A percentile compares a stretch with the other conserved stretches of the same genome.
These are phyloP conservation scores for Haliclystus octoradiatus DNA, from an alignment of 30 jellyfish, hydroid and myxozoan genomes.

Conservation along the genomic window DNA sequence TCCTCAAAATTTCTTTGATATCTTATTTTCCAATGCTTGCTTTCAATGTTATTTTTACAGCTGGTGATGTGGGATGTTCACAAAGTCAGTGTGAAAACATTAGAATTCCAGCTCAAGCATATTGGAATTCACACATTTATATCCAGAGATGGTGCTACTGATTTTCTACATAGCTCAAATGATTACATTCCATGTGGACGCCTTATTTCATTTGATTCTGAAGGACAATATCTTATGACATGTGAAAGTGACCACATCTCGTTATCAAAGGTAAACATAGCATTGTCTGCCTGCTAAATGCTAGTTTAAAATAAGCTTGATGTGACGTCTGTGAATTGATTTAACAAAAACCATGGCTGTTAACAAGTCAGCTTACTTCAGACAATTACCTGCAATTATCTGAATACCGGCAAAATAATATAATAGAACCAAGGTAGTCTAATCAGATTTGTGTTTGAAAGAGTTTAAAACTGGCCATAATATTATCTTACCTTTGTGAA, in stretches of 20 bases:
- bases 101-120: constrained; percentile 47
- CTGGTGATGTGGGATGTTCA: constrained; percentile 81
- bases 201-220: constrained; percentile 68
- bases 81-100: constrained; percentile 72
- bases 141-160: constrained; percentile 9
- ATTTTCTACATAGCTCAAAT: not conserved
- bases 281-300: not conserved
- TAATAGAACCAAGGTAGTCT: too few relatives aligned
- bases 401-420: too few relatives aligned
- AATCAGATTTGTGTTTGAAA: too few relatives aligned
- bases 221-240: constrained; percentile 68
- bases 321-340: not conserved
- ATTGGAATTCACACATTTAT: constrained; percentile 44
- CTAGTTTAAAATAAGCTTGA: not conserved
- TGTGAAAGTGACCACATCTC: constrained; percentile 56
- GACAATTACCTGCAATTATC: too few relatives aligned
- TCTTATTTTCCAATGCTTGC: too few relatives aligned
- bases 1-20: not conserved
- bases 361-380: too few relatives aligned
- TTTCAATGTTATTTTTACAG: constrained; percentile 17
- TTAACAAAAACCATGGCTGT: too few relatives aligned
- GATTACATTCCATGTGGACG: constrained; percentile 56
- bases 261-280: constrained; percentile 43
- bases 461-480: too few relatives aligned
- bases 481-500: too few relatives aligned